Evolutionary conservation across 2,888 invertebrate genomes (phyloP), one percentile per base, ranked within the genome.

Genomic region (Tipula lateralis): DNA sequence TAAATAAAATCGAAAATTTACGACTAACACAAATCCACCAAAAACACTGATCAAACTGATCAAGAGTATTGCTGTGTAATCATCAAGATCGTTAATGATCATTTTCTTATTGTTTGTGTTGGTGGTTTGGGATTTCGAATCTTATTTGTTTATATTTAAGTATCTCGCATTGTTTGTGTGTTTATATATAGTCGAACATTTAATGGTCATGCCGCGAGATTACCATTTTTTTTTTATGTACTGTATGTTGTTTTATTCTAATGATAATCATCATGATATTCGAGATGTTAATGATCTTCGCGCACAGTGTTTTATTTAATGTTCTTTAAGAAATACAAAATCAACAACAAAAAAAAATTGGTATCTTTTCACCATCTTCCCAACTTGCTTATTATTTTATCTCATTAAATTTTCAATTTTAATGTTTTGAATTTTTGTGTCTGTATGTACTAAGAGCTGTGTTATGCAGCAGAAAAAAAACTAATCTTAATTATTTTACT

Each of bases 271-370:
- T 82, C 82, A 30, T 82, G 82, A 82, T 82, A 82, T 82, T 32
- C 82, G 32, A 82, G 82, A 82, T 82, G 82, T 82, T 82, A 82
- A 82, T 82, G 82, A 82, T 82, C 82, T 30, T 82, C 82, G 82
- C 82, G 32, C 82, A 82, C 29, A 82, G 32, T 82, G 30, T 82
- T 82, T 82, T n/a, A 82, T 82, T 82, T 82, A 30, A 82, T 82
- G 29, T 82, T 30, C 29, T 82, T 82, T 30, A 66, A 66, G 44
- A 16, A 50, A 50, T n/a, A 44, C 2, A n/a, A n/a, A n/a, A n/a
- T n/a, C n/a, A n/a, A n/a, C 13, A 16, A 24, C 0, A 9, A 66
- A 2, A 50, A 2, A 66, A 66, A 44, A 44, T 44, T 66, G 9
- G 66, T 66, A 66, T 66, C 66, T 66, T 66, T 66, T 66, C 24